A percentile compares a stretch with the other conserved stretches of the same genome.
Conservation (phyloP, 2,113 vertebrate genomes). For the Apodemus speciosus region DNA sequence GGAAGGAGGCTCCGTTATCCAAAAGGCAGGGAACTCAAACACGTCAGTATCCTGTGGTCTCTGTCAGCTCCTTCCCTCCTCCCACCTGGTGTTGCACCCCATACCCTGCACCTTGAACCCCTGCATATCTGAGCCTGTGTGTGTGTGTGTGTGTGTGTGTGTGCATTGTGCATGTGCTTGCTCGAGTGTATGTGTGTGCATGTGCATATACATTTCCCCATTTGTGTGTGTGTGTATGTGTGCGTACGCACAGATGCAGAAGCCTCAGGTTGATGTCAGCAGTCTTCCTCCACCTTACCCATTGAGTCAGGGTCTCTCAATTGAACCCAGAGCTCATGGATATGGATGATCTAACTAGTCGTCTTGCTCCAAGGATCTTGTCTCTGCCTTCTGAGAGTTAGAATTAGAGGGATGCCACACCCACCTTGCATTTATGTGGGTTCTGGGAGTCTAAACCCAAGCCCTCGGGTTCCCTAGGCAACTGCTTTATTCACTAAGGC, state of each 20-base stretch:
- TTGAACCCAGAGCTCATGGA: not conserved
- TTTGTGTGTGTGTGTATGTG: no score
- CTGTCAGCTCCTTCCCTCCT: not conserved
- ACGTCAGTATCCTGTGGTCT: fast-evolving
- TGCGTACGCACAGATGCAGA: no score
- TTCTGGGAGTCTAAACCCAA: not conserved
- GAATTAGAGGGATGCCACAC: not conserved
- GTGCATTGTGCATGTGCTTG: no score
- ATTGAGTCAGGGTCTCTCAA: not conserved
- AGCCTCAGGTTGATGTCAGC: not conserved
- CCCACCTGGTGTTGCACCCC: not conserved
- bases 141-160: no score
- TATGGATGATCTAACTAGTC: no score
- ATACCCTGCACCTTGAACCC: not conserved
- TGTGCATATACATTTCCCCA: no score
- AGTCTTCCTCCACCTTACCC: not conserved
- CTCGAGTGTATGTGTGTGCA: no score
- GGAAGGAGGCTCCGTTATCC: not conserved
- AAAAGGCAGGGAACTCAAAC: not conserved
- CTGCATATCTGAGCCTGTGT: no score
- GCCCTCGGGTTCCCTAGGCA: not conserved
- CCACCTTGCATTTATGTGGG: not conserved
- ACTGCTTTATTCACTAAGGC: not conserved
- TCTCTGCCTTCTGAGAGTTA: no score
- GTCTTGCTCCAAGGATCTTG: no score